Evolutionary conservation across 30 jellyfish, hydroid and myxozoan genomes (phyloP), one percentile per base, ranked within the genome.

Genomic region (Calvadosia cruxmelitensis): DNA sequence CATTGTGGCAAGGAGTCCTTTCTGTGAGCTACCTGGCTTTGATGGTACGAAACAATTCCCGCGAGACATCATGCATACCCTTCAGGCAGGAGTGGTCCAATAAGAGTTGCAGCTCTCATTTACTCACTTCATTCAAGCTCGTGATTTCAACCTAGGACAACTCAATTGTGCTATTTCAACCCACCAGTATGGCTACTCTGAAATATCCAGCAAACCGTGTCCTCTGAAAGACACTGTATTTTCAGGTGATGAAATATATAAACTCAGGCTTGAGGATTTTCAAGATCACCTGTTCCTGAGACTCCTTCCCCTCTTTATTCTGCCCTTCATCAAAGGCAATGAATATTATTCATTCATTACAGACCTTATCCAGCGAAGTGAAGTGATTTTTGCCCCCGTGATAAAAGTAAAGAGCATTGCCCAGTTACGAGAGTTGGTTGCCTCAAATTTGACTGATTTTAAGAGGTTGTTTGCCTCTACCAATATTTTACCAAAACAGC

Each of bases 401-500:
- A 36, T 72, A 62, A 72, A 24, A 16, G 31, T 57, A 33, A 49
- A 72, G 26, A 52, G 76, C 29, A 34, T 72, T 16, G 34, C 52
- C 31, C 2, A 3, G 3, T 53, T 72, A 31, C 52, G 57, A 34
- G 32, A 1, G 23, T 31, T 72, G 3, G 57, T 72, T n/a, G 20
- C 70, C 27, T 75, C 52, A n/a, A 64, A 72, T 53, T 49, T 72
- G 35, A 33, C 49, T 27, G 34, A 50, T 23, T 72, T 72, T 62
- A 52, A 33, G n/a, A 52, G 35, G 36, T 63, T 72, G 27, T 72
- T 72, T 62, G 76, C 82, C 29, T 51, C 31, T 50, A 49, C 25
- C 27, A 72, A 72, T 62, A 52, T 72, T 26, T 52, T 62, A 32
- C 82, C 82, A 33, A 72, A 72, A 34, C 82, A 72, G 76, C 82